These are phyloP conservation scores for Parapristionchus giblindavisi DNA, from an alignment of 2,888 invertebrate genomes.

Conservation along the genomic window DNA sequence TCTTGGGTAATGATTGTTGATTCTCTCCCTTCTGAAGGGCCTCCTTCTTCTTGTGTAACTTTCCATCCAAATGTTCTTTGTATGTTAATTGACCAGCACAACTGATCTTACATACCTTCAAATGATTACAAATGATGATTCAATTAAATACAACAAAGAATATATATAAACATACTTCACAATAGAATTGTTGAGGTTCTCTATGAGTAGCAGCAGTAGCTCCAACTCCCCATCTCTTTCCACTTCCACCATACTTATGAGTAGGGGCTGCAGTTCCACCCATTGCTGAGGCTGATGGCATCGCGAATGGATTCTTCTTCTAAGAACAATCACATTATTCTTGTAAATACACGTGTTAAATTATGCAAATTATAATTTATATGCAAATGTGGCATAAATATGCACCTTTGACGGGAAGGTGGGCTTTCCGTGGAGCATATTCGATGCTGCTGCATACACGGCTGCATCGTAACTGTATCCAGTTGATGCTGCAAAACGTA, in stretches of 20 bases:
- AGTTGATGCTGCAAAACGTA: conserved; percentile 24
- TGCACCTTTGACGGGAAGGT: conserved; percentile 47
- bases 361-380: not conserved
- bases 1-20: conserved; percentile 69
- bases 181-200: conserved; percentile 44
- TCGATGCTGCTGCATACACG: conserved; percentile 91
- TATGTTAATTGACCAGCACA: conserved; percentile 77
- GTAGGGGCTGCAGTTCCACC: not conserved
- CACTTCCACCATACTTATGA: not conserved
- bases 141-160: not conserved
- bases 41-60: conserved; percentile 98
- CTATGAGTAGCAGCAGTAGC: conserved; percentile 21
- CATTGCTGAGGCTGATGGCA: not conserved
- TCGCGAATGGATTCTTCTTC: conserved; percentile 30
- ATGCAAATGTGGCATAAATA: not conserved
- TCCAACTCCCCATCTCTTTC: conserved; percentile 28
- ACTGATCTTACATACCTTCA: conserved; percentile 85
- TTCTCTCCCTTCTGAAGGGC: conserved; percentile 77
- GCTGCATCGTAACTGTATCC: conserved; percentile 87
- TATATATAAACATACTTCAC: conserved; percentile 38
- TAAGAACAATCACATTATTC: too few relatives aligned
- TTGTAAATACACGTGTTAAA: not conserved
- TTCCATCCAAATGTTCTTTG: conserved; percentile 95
- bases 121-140: not conserved
- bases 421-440: conserved; percentile 82